Base-by-base conservation (phyloP, 2,888 invertebrate genomes). In the Erebia epiphron region DNA sequence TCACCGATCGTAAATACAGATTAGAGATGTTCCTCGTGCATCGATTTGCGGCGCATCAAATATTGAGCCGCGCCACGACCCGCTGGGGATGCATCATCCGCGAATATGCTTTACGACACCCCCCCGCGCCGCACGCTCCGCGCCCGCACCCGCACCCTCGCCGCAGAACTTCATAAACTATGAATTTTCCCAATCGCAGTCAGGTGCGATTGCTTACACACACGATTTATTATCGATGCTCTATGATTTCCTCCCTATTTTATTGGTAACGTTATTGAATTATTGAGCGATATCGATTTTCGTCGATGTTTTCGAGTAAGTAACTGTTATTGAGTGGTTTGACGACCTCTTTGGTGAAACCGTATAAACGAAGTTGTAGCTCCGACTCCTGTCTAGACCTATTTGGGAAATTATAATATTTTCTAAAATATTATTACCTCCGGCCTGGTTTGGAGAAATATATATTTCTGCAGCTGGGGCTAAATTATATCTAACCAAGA, bases 41-140 rank as follows among this genome's bases (percentile, higher is more conserved):
- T 87, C 88, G 89, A 86, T 87, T 87, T 84, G 83, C 85, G 82
- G 80, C 82, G 83, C 87, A 91, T 92, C 89, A 91, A 91, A 89
- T 88, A 92, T 92, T 88, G 90, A 91, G 78, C 75, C 78, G 82
- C 79, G 73, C 76, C 84, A 85, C 84, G 78, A 80, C 84, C 77
- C 88, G 79, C 88, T 68, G 76, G 90, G 91, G 91, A 89, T 77
- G 81, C 87, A 87, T 83, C 86, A 85, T 83, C 81, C 79, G 79
- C 80, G 83, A 81, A 81, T 82, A 82, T 82, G 82, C 77, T 86
- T 88, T 87, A 89, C 83, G 84, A 83, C 79, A 79, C 73, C 79
- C 77, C 68, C 68, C 72, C 74, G 77, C 77, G 4, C 62, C 62
- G n/a, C n/a, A n/a, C n/a, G n/a, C 62, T n/a, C 61, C 70, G n/a